These are phyloP conservation scores for Tetragonula clypearis DNA, from an alignment of 1,140 invertebrate genomes.

Conservation along the genomic window DNA sequence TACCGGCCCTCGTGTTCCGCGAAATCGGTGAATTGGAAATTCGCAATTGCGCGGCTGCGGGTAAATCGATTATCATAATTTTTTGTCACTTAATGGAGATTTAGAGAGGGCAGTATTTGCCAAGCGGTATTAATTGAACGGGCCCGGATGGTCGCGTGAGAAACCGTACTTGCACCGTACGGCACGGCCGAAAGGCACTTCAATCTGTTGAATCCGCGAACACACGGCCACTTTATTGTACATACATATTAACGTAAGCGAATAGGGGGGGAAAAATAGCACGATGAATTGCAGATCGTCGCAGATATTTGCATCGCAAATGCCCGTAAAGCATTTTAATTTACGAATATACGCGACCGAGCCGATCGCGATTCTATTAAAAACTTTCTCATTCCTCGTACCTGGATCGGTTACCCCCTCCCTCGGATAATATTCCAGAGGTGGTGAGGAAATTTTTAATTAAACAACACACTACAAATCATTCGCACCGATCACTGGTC, in stretches of 20 bases:
- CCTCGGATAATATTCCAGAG: neutral
- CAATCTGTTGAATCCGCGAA: conserved; percentile 32
- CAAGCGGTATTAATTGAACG: conserved; percentile 17
- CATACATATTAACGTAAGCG: conserved; percentile 29
- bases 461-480: neutral
- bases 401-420: no score
- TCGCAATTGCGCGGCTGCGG: neutral
- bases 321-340: conserved; percentile 9
- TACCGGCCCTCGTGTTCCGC: neutral
- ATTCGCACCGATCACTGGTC: neutral
- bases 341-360: neutral
- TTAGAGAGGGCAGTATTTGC: neutral
- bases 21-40: neutral
- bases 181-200: neutral
- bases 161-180: conserved; percentile 4
- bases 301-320: conserved; percentile 35
- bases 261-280: conserved; percentile 10
- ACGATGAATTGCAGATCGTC: conserved; percentile 33
- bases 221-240: conserved; percentile 3
- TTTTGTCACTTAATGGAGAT: conserved; percentile 35
- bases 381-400: conserved; percentile 9
- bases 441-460: neutral
- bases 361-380: conserved; percentile 16
- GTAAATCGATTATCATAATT: conserved; percentile 14
- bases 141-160: conserved; percentile 22